Evolutionary conservation across 2,113 vertebrate genomes (phyloP).

Genomic region (Hydropotes inermis): DNA sequence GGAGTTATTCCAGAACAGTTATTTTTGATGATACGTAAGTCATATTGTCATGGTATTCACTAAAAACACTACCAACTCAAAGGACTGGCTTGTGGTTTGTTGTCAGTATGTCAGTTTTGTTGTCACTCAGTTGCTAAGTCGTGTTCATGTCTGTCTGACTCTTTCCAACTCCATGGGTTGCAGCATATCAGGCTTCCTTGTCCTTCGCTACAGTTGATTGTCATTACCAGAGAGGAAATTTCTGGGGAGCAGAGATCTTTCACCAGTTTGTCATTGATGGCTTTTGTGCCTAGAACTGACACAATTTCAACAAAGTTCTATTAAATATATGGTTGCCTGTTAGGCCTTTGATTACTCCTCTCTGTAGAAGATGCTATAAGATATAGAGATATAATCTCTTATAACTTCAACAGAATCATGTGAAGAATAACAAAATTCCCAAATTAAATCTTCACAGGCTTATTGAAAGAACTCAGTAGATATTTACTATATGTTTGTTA

Average conservation of each 20-base stretch:
- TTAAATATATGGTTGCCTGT: not conserved
- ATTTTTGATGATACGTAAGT: not conserved
- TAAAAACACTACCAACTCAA: not conserved
- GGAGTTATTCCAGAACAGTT: not conserved
- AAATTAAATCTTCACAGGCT: not conserved
- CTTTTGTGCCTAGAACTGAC: not conserved
- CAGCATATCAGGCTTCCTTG: not conserved
- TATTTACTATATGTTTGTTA: not conserved
- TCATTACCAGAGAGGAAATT: not conserved
- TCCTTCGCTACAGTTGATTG: not conserved
- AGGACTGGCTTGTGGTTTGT: not conserved
- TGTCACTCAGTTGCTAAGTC: not conserved
- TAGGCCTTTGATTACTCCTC: not conserved
- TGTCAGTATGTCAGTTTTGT: not conserved
- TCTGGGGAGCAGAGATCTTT: not conserved
- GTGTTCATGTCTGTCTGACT: not conserved
- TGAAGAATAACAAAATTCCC: not conserved
- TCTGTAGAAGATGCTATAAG: not conserved
- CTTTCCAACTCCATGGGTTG: not conserved
- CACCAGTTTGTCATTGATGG: not conserved
- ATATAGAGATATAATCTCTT: not conserved
- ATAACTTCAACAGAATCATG: not conserved
- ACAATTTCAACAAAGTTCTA: not conserved
- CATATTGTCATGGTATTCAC: not conserved
- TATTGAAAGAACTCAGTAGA: not conserved